Conservation (phyloP, 2,888 invertebrate species). For the Eubasilissa splendida region DNA sequence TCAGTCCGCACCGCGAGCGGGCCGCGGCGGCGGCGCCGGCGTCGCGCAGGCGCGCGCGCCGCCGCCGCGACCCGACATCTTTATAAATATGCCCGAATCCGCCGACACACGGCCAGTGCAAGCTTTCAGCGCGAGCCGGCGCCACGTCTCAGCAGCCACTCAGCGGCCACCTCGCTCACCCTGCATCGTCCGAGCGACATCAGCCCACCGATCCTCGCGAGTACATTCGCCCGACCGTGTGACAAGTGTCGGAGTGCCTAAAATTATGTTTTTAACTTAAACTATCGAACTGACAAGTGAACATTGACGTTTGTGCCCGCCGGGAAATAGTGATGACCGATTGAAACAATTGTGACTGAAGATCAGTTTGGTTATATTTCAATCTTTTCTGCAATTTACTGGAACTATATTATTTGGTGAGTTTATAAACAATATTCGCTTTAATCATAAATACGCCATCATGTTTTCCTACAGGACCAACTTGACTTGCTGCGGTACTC, state of each 20-base stretch:
- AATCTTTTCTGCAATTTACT: neutral
- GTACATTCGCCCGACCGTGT: neutral
- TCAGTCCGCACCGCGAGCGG: slow-evolving; percentile 4
- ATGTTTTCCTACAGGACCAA: neutral
- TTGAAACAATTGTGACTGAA: slow-evolving; percentile 2
- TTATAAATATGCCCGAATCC: slow-evolving; percentile 47
- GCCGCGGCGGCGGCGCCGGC: slow-evolving; percentile 26
- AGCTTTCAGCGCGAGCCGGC: slow-evolving; percentile 19
- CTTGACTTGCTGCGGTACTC: too few relatives aligned
- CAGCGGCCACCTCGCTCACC: neutral
- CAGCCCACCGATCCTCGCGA: neutral
- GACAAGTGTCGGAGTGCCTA: neutral
- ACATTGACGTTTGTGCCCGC: slow-evolving; percentile 16
- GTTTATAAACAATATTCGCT: neutral
- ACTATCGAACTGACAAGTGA: neutral
- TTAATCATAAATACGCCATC: neutral
- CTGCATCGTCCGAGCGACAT: neutral
- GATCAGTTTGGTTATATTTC: neutral
- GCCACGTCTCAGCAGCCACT: neutral
- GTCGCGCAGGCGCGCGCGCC: slow-evolving; percentile 42
- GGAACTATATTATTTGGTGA: slow-evolving; percentile 3
- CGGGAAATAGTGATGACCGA: slow-evolving; percentile 7
- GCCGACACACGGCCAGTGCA: slow-evolving; percentile 21
- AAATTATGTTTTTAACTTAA: neutral
- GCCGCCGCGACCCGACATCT: slow-evolving; percentile 40